A percentile compares a stretch with the other conserved stretches of the same genome.
Evolutionary conservation across 2,113 vertebrate genomes (phyloP).

Genomic region (Rhegmatorhina hoffmannsi): DNA sequence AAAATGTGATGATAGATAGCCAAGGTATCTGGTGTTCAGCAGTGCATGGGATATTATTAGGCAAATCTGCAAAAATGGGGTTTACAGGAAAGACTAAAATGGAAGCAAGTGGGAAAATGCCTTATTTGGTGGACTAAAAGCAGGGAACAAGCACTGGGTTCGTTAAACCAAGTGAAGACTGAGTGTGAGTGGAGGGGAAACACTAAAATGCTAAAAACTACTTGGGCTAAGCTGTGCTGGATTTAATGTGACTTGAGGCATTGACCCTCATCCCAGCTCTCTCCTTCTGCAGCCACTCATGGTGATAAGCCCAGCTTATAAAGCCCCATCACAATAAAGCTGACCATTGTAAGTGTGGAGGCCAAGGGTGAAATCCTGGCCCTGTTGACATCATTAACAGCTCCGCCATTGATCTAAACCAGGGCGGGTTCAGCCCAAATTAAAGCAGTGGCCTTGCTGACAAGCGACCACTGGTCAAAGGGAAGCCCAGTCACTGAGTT

Average conservation of each 20-base stretch:
- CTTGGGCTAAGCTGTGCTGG: not conserved
- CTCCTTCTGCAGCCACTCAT: not conserved
- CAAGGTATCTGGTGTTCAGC: not conserved
- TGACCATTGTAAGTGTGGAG: not conserved
- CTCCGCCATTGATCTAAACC: not conserved
- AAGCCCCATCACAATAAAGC: not conserved
- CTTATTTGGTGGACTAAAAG: not conserved
- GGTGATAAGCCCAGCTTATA: not conserved
- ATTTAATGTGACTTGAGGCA: not conserved
- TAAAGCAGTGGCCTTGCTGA: not conserved
- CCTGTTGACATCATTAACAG: not conserved
- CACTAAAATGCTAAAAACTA: not conserved
- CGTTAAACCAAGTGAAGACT: not conserved
- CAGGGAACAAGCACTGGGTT: not conserved
- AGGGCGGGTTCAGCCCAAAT: not conserved
- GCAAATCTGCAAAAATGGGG: not conserved
- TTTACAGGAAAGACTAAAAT: not conserved
- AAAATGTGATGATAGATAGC: not conserved
- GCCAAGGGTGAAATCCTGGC: constrained; percentile 10
- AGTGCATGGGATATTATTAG: not conserved
- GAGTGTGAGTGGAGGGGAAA: not conserved
- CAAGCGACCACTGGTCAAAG: not conserved
- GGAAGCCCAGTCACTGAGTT: not conserved
- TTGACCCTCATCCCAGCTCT: not conserved
- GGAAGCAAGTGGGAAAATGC: not conserved